phyloP scores from a whole-genome alignment of 2,113 vertebrate genomes.

The Trinectes maculatus region DNA sequence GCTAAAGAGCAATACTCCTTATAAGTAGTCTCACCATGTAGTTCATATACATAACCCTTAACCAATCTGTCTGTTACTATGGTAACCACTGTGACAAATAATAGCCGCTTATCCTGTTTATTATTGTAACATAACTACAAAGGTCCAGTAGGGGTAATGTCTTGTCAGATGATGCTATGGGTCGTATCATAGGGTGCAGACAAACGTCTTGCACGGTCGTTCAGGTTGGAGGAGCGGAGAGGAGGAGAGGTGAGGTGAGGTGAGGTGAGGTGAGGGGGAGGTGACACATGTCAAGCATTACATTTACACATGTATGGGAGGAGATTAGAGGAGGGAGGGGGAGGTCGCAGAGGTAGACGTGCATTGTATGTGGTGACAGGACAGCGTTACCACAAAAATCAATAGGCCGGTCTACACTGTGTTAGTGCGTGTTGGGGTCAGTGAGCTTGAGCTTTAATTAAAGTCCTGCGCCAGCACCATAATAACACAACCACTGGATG shows the following conservation, averaged over 20 bases:
- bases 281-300: constrained; percentile 69
- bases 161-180: too few relatives aligned
- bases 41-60: too few relatives aligned
- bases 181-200: not conserved
- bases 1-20: not conserved
- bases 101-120: too few relatives aligned
- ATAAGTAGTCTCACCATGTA: too few relatives aligned
- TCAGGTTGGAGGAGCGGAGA: not conserved
- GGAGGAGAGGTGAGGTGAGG: too few relatives aligned
- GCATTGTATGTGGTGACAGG: constrained; percentile 63
- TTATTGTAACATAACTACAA: too few relatives aligned
- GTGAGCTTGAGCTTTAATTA: constrained; percentile 55
- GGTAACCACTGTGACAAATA: too few relatives aligned
- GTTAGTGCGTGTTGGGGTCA: not conserved
- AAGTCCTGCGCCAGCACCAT: constrained; percentile 56
- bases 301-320: constrained; percentile 72
- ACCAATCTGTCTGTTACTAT: not conserved
- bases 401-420: constrained; percentile 62
- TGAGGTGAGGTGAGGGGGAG: constrained; percentile 38
- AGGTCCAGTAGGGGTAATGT: not conserved
- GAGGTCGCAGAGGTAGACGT: constrained; percentile 46
- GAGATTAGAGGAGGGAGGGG: constrained; percentile 2
- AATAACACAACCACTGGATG: constrained; percentile 46
- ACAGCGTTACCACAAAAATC: constrained; percentile 71
- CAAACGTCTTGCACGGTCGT: too few relatives aligned